A percentile compares a stretch with the other conserved stretches of the same genome.
phyloP scores from a whole-genome alignment of 2,888 invertebrate species.

The Apocheima hispidaria region DNA sequence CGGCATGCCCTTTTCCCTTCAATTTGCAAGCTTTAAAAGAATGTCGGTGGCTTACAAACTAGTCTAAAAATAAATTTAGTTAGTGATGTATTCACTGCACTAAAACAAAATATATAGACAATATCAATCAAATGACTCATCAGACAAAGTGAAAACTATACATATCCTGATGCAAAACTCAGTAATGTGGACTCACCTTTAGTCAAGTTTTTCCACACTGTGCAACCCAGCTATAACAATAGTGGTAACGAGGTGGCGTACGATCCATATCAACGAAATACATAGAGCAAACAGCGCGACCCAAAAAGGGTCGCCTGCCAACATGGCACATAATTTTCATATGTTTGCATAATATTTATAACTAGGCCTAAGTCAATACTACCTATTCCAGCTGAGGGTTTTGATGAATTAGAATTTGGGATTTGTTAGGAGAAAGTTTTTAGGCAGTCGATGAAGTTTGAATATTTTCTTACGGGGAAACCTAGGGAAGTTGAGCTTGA shows the following conservation, averaged over 20 bases:
- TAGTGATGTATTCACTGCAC: no score
- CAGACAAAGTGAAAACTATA: background rate
- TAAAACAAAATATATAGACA: no score
- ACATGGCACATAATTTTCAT: slow-evolving; percentile 64
- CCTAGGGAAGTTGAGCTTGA: no score
- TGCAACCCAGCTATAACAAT: slow-evolving; percentile 10
- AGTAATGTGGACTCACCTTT: slow-evolving; percentile 3
- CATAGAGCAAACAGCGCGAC: slow-evolving; percentile 46
- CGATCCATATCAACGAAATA: slow-evolving; percentile 34
- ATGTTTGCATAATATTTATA: slow-evolving; percentile 69
- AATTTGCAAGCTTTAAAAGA: no score
- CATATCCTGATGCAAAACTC: background rate
- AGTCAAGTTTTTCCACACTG: background rate
- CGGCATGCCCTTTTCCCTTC: no score
- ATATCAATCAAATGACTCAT: no score
- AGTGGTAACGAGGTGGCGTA: slow-evolving; percentile 21
- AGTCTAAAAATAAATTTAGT: no score
- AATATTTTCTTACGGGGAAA: no score
- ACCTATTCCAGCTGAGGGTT: slow-evolving; percentile 35
- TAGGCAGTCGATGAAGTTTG: background rate
- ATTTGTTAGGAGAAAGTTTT: slow-evolving; percentile 34
- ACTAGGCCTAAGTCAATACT: slow-evolving; percentile 72
- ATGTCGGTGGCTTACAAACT: no score
- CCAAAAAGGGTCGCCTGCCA: slow-evolving; percentile 53
- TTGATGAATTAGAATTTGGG: slow-evolving; percentile 37